Conservation (phyloP, 2,113 vertebrate species). For the Gobiocypris rarus region DNA sequence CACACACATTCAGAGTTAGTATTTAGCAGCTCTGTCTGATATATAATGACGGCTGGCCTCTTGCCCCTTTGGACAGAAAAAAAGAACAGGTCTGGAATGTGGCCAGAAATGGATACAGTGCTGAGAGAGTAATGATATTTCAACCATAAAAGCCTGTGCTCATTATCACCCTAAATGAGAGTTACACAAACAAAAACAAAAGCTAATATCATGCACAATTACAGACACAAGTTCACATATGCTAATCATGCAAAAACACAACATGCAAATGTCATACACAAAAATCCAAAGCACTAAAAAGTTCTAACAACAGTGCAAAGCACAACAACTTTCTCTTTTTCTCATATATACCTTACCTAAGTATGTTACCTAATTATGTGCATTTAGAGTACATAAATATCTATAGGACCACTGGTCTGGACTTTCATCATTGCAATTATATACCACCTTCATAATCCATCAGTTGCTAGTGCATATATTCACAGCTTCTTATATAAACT, state of each 20-base stretch:
- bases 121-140: slow-evolving; percentile 24
- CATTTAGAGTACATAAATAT: background rate
- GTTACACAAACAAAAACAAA: background rate
- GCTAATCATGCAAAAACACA: background rate
- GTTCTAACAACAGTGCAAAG: background rate
- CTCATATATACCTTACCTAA: background rate
- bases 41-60: slow-evolving; percentile 23
- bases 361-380: background rate
- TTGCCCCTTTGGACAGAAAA: slow-evolving; percentile 31
- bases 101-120: background rate
- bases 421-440: background rate
- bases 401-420: background rate
- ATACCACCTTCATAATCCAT: background rate
- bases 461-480: background rate
- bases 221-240: background rate
- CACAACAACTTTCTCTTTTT: background rate
- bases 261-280: background rate
- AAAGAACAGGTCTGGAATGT: slow-evolving; percentile 2
- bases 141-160: background rate
- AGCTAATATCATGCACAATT: background rate
- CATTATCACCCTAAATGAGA: background rate
- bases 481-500: background rate
- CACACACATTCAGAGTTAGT: slow-evolving; percentile 32
- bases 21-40: slow-evolving; percentile 39
- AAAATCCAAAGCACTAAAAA: background rate